Conservation (phyloP, 2,888 invertebrate species). For the Pasiphila rectangulata region DNA sequence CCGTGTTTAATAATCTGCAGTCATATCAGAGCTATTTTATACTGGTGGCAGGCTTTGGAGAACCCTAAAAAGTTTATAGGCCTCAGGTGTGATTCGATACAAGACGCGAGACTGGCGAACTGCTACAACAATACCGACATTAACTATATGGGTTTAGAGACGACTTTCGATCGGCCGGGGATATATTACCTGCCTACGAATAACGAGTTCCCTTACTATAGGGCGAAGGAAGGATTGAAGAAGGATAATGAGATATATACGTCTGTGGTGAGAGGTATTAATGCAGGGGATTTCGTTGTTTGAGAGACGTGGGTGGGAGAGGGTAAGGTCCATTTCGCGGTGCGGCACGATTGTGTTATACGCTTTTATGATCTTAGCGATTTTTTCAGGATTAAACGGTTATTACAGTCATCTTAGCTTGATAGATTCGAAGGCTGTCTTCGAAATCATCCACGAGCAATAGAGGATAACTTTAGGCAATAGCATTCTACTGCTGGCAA, state of each 20-base stretch:
- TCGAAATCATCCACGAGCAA: no score
- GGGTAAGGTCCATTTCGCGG: not conserved
- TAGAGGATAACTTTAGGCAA: no score
- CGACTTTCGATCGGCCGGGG: constrained; percentile 57
- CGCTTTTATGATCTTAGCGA: no score
- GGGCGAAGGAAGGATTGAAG: constrained; percentile 59
- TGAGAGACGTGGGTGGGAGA: constrained; percentile 9
- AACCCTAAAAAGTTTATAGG: constrained; percentile 67
- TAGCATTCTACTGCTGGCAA: no score
- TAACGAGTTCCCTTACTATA: constrained; percentile 67
- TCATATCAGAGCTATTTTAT: constrained; percentile 54
- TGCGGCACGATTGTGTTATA: not conserved
- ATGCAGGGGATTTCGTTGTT: constrained; percentile 53
- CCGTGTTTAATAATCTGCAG: constrained; percentile 68
- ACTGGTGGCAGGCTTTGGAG: constrained; percentile 71
- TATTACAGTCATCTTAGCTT: no score
- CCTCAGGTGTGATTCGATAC: constrained; percentile 57
- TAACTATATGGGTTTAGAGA: constrained; percentile 59
- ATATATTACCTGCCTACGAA: constrained; percentile 62
- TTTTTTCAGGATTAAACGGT: not conserved
- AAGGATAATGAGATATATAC: constrained; percentile 62
- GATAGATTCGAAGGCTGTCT: no score
- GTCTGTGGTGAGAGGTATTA: constrained; percentile 47
- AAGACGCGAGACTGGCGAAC: constrained; percentile 61
- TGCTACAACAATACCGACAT: constrained; percentile 57